Base-by-base conservation (phyloP, 2,797 vertebrate species). In the Rhynchonycteris naso region DNA sequence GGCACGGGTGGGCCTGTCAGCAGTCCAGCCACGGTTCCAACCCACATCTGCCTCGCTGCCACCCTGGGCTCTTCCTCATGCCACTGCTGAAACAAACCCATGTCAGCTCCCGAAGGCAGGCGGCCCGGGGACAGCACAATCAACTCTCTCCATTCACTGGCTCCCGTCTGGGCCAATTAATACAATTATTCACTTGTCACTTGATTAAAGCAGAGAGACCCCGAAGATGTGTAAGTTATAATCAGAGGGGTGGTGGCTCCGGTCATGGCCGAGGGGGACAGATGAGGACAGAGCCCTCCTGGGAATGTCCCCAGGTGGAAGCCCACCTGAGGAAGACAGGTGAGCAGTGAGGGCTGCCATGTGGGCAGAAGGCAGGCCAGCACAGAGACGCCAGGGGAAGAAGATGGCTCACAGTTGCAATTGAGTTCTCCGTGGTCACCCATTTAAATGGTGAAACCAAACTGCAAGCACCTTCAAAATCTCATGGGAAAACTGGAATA, bases 161-260 rank as follows among this genome's bases (percentile, higher is more conserved):
- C 52, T 58, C 58, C 89, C 26, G 80, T 43, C 88, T 2, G 52
- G 54, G 74, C 58, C 92, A 66, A 92, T 91, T 43, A 94, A 69
- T 78, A 15, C 0, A 9, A 94, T 84, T 76, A 88, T 47, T 50
- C 33, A 50, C 63, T 10, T 80, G 90, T 92, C 93, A 63, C 59
- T 94, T 91, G 18, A 93, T 65, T 58, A 66, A 74, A 65, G 69
- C 80, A 75, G 90, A 95, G 66, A 84, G 83, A 63, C 35, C 43
- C 26, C 1, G 63, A 90, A 86, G 59, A 58, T 9, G 7, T 11
- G 28, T n/a, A 24, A 26, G 82, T 84, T 30, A 65, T 28, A 28
- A 2, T 0, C 4, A 9, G 59, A 47, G 56, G 50, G 54, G 50
- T 2, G 30, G 33, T 0, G 4, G 22, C 9, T 38, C 54, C 8